Base-by-base conservation (phyloP, 2,113 vertebrate species). In the Galeopterus variegatus region DNA sequence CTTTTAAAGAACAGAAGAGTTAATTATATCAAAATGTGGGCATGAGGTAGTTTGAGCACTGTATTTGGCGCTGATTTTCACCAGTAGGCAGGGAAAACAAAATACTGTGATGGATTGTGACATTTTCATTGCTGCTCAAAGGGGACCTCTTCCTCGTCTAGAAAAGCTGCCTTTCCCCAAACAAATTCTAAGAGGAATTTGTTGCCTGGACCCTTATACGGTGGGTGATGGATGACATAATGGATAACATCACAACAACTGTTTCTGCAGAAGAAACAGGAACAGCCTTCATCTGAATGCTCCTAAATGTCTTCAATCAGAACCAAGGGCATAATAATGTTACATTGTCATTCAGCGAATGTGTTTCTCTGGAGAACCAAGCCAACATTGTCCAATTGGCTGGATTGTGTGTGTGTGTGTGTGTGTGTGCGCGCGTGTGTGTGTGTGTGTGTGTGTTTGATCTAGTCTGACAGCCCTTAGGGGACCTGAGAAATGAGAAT, bases 221-320 rank as follows among this genome's bases (percentile, higher is more conserved):
- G 11, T 23, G 2, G 18, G 17, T 56, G 91, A 76, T 91, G 65
- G 81, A 62, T 92, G 79, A 23, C n/a, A 10, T 45, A 70, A 69
- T 60, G 10, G 52, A n/a, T 64, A 87, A 60, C 60, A 86, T 76
- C 17, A 41, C 36, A 70, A 17, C 0, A 8, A 50, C 82, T 41
- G 26, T 79, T 56, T 93, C 70, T 94, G 75, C 28, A 60, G 70
- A 82, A 79, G 62, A 82, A 54, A 70, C 10, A 65, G 28, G 56
- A 33, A 72, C 85, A 18, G 75, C 60, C 69, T 97, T 79, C 28
- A 0, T 72, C 15, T 54, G 36, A 72, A 19, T 15, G 52, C 26
- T n/a, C 86, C 77, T 93, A 73, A 91, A 85, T 91, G 45, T 84
- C 79, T 19, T 69, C 82, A 45, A 18, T 69, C 94, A 89, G 93